phyloP scores from a whole-genome alignment of 1,140 invertebrate species.

The Drosophila azteca region DNA sequence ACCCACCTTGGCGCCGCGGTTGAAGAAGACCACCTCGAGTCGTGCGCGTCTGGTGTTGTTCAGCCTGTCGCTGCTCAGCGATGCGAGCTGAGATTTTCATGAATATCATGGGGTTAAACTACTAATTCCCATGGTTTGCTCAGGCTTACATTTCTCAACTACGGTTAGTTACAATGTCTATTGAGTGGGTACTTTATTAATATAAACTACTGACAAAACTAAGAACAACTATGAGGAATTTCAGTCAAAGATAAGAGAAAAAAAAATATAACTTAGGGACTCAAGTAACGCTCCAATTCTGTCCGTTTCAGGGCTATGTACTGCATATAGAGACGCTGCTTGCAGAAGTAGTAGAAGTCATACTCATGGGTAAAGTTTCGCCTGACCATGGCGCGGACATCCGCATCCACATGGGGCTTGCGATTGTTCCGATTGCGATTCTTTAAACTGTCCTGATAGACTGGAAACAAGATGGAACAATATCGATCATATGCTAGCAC shows the following conservation, averaged over 20 bases:
- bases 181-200: constrained; percentile 85
- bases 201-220: constrained; percentile 7
- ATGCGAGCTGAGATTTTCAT: constrained; percentile 13
- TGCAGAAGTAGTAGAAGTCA: constrained; percentile 95
- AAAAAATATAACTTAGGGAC: background rate
- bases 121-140: background rate
- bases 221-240: constrained; percentile 13
- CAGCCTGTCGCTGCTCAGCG: constrained; percentile 84
- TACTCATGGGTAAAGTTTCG: constrained; percentile 94
- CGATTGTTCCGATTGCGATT: constrained; percentile 76
- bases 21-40: constrained; percentile 88
- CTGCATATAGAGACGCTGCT: constrained; percentile 91
- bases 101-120: background rate
- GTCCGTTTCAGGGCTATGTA: constrained; percentile 86
- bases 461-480: constrained; percentile 89
- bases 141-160: background rate
- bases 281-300: constrained; percentile 29
- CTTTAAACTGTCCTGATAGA: constrained; percentile 46
- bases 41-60: constrained; percentile 91
- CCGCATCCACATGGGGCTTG: constrained; percentile 87
- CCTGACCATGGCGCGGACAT: constrained; percentile 91
- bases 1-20: constrained; percentile 94
- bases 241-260: constrained; percentile 15
- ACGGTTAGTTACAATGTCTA: constrained; percentile 49
- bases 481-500: constrained; percentile 84